Base-by-base conservation (phyloP, 1,140 invertebrate genomes). In the Aphelenchoides fujianensis region DNA sequence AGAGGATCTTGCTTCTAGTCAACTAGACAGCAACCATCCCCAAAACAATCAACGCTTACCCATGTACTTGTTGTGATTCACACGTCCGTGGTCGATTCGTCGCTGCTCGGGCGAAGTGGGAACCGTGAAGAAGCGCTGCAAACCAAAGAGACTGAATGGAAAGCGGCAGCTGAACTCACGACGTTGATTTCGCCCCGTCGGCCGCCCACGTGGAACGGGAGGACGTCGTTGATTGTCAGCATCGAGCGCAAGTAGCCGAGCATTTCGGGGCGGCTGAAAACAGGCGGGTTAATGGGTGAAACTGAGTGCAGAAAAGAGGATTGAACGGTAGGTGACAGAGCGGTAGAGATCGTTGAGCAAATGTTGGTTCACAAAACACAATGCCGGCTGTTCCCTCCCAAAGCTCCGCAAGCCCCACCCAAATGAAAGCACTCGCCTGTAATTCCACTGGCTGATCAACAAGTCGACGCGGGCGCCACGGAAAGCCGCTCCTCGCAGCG, bases 61-160 rank as follows among this genome's bases (percentile, higher is more conserved):
- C 95, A 98, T 97, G 84, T 96, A 98, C 85, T 98, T 98, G 85
- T 97, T 97, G 85, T 98, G 95, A 85, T 97, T 97, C 0, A 98
- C 95, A 70, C 95, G 87, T 0, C 89, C 89, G 86, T 87, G 96
- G 3, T 94, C 94, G 77, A 98, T 94, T 84, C 91, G 89, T 52
- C 87, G 85, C 83, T 96, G 92, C 27, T 90, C 88, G 1, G 89
- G 85, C 41, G 85, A 86, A 59, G 89, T 27, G 53, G 85, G 85
- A n/a, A 88, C 86, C 32, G 74, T 77, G 79, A 88, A 88, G 63
- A 87, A 63, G 84, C 85, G 86, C 87, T 87, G 79, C 61, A 79
- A 79, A 55, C 69, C 64, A 54, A 54, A 19, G 27, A 64, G 37
- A 70, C 9, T 23, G 41, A 16, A 64, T 74, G 9, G 30, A 61